phyloP scores from a whole-genome alignment of 2,113 vertebrate genomes.

The Melanotaenia duboulayi region DNA sequence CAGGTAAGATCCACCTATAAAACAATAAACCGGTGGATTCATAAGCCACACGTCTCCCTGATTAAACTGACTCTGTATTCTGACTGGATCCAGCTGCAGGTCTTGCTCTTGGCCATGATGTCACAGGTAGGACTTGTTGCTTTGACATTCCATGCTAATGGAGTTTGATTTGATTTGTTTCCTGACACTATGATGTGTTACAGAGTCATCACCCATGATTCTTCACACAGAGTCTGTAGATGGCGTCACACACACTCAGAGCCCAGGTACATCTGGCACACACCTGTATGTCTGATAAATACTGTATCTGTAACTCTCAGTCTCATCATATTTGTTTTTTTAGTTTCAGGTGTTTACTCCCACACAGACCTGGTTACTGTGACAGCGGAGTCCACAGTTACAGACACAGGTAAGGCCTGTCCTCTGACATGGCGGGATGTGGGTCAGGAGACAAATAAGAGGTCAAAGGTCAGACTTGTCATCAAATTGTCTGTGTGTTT shows the following conservation, averaged over 20 bases:
- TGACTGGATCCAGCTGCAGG: slow-evolving; percentile 49
- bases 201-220: slow-evolving; percentile 34
- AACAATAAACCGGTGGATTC: neutral
- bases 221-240: slow-evolving; percentile 34
- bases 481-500: slow-evolving; percentile 28
- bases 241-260: slow-evolving; percentile 18
- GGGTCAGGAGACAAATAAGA: neutral
- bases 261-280: slow-evolving; percentile 31
- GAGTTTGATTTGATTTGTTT: neutral
- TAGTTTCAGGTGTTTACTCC: slow-evolving; percentile 48
- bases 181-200: slow-evolving; percentile 25
- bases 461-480: slow-evolving; percentile 8
- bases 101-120: slow-evolving; percentile 48
- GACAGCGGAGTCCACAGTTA: slow-evolving; percentile 45
- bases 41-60: neutral
- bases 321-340: neutral
- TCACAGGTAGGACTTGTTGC: slow-evolving; percentile 70
- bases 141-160: neutral
- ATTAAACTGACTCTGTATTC: slow-evolving; percentile 14
- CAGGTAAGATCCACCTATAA: slow-evolving; percentile 44
- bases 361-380: slow-evolving; percentile 57
- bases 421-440: neutral
- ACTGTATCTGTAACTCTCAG: neutral
- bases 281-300: neutral
- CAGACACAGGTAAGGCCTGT: slow-evolving; percentile 41